Conservation (phyloP, 2,888 invertebrate species). For the Bombylius major region DNA sequence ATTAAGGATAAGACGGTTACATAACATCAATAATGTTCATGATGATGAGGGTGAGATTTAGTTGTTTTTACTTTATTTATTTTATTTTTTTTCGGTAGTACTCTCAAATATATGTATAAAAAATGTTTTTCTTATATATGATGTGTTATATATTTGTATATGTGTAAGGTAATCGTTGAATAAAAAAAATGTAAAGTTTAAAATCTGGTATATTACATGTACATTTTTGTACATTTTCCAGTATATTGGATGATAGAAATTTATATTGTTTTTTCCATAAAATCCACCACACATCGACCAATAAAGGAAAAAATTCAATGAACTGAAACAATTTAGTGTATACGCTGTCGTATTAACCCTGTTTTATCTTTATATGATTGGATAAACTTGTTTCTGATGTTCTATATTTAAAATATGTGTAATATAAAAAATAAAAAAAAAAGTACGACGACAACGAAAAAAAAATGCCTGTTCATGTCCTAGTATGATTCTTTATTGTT, state of each 20-base stretch:
- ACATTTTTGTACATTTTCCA: no score
- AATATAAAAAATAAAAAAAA: no score
- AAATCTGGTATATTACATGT: no score
- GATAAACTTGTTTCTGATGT: constrained; percentile 10
- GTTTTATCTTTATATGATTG: constrained; percentile 17
- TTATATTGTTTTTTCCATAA: constrained; percentile 7
- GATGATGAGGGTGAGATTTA: not conserved
- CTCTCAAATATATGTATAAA: not conserved
- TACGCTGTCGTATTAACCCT: constrained; percentile 10
- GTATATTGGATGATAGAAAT: constrained; percentile 1
- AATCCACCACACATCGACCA: constrained; percentile 7
- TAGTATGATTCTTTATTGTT: no score
- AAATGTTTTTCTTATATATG: not conserved
- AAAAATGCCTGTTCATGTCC: no score
- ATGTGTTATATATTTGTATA: no score
- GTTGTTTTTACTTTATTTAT: not conserved
- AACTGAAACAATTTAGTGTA: constrained; percentile 15
- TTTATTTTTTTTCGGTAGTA: not conserved
- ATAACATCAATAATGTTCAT: not conserved
- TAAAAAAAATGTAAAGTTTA: no score
- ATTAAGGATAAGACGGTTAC: no score
- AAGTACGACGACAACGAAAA: no score
- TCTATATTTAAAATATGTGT: no score
- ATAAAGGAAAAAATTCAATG: constrained; percentile 12
- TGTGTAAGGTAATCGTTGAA: not conserved